Percentiles rank a stretch among this genome's conserved stretches.
Evolutionary conservation across 2,113 vertebrate species (phyloP).

Genomic region (Brachyistius frenatus): DNA sequence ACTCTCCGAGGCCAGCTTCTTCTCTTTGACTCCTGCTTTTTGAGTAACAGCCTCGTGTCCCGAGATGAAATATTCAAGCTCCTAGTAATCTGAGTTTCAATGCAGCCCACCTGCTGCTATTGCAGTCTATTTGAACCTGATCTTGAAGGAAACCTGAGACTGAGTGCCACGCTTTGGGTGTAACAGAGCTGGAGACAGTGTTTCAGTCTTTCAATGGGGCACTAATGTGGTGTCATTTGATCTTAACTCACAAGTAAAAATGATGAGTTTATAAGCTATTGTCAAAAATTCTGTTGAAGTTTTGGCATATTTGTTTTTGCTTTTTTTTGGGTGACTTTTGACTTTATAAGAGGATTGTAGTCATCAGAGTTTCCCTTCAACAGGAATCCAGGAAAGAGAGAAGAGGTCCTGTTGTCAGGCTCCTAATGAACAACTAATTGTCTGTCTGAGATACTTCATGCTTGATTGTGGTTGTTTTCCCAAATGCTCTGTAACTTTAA

Average conservation of each 20-base stretch:
- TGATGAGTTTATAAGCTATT: background rate
- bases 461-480: background rate
- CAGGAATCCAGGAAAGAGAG: too few species aligned
- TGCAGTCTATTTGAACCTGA: conserved; percentile 66
- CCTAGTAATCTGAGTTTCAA: conserved; percentile 65
- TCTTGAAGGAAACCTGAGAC: conserved; percentile 71
- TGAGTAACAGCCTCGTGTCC: conserved; percentile 37
- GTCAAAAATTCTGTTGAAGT: background rate
- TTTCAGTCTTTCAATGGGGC: conserved; percentile 5
- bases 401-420: too few species aligned
- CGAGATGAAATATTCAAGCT: conserved; percentile 82
- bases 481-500: background rate
- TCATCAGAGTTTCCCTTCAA: too few species aligned
- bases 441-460: background rate
- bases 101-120: conserved; percentile 60
- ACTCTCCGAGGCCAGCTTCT: background rate
- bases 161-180: conserved; percentile 48
- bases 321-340: too few species aligned
- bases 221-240: conserved; percentile 33
- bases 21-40: conserved; percentile 68
- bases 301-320: background rate
- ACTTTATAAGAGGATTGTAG: too few species aligned
- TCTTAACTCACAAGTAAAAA: conserved; percentile 21
- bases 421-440: too few species aligned
- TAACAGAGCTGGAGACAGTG: conserved; percentile 48